A percentile compares a stretch with the other conserved stretches of the same genome.
phyloP scores from a whole-genome alignment of 1,140 invertebrate genomes.

The Mercenaria mercenaria region DNA sequence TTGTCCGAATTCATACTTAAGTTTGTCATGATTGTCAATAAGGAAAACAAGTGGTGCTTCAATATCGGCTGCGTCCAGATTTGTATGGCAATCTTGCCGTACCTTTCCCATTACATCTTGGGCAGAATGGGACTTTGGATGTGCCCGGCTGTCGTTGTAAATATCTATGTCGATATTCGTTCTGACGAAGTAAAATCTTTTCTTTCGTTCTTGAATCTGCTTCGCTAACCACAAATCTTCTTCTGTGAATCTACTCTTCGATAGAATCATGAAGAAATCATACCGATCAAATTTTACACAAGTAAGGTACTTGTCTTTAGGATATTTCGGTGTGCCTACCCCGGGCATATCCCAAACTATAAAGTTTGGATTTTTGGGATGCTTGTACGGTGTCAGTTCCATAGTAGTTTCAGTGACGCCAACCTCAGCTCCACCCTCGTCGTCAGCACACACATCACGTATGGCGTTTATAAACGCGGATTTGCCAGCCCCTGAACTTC shows the following conservation, averaged over 20 bases:
- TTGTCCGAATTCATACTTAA: background rate
- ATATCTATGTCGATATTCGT: background rate
- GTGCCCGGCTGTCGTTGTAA: background rate
- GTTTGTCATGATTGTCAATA: background rate
- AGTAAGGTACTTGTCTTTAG: background rate
- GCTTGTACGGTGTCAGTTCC: background rate
- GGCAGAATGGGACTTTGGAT: background rate
- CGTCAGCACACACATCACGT: background rate
- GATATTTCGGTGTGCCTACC: background rate
- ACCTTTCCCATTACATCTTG: background rate
- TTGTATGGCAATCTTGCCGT: background rate
- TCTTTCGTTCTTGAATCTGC: background rate
- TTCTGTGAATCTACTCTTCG: background rate
- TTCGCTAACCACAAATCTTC: background rate
- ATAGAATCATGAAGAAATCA: background rate
- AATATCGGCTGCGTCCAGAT: background rate
- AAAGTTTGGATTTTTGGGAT: background rate
- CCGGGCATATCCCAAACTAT: conserved; percentile 1
- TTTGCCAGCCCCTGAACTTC: conserved; percentile 45
- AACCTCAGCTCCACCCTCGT: background rate
- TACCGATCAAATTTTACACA: background rate
- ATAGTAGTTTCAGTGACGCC: background rate
- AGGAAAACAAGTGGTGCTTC: background rate
- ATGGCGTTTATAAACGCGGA: conserved; percentile 61
- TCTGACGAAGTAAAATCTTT: background rate